Evolutionary conservation across 1,140 invertebrate genomes (phyloP).

Genomic region (Andrena cerasifolii): DNA sequence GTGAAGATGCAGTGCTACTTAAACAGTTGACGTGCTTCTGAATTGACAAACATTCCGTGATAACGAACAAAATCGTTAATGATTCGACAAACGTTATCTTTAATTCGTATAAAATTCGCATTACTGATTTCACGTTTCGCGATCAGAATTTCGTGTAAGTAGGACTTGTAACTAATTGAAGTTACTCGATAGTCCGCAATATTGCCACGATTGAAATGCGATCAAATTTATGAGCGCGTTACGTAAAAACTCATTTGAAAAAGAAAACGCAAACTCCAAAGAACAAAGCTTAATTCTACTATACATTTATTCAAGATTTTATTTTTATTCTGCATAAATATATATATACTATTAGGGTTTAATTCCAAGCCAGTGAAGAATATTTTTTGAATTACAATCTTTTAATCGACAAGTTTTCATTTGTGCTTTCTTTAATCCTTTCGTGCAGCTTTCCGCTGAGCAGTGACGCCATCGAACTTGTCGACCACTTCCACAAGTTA

Average conservation of each 20-base stretch:
- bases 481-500: constrained; percentile 65
- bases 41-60: neutral
- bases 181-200: neutral
- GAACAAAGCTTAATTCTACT: no score
- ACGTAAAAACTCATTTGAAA: neutral
- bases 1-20: neutral
- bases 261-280: neutral
- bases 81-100: neutral
- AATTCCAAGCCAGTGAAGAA: constrained; percentile 64
- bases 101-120: neutral
- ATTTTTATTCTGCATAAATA: neutral
- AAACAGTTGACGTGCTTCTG: neutral
- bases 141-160: neutral
- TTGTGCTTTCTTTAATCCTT: constrained; percentile 66
- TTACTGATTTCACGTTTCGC: neutral
- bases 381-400: constrained; percentile 49
- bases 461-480: constrained; percentile 71
- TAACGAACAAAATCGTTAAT: constrained; percentile 4
- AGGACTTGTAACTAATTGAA: neutral
- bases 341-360: constrained; percentile 40
- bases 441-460: constrained; percentile 38
- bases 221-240: neutral
- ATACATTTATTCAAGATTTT: neutral
- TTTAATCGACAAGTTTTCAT: constrained; percentile 56
- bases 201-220: neutral